Base-by-base conservation (phyloP, 35 echinoderm and acorn worm species). In the Hemicentrotus pulcherrimus region DNA sequence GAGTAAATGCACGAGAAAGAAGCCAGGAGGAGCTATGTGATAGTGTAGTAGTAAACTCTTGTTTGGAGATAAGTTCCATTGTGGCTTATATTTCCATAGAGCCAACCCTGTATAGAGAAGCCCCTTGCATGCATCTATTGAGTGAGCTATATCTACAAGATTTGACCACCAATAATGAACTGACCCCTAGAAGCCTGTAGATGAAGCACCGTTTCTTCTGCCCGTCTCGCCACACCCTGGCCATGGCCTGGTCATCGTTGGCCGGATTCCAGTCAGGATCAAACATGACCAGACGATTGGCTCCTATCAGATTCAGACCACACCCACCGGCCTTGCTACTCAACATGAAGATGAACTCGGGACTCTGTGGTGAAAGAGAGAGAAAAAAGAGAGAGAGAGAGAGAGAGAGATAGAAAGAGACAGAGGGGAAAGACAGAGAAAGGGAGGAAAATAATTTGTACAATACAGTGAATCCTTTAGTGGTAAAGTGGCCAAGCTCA, bases 261-360 rank as follows among this genome's bases (percentile, higher is more conserved):
- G 98, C 98, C 41, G 98, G 98, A 93, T 99, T 99, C 98, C 98
- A 99, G 91, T 99, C 98, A 4, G 98, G 98, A 86, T 99, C 98
- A 97, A 99, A 99, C 98, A 99, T 99, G 85, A 99, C 97, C 33
- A 99, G 94, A 18, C 98, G 94, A 88, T 97, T 99, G 52, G 98
- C 98, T 92, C 98, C 98, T 55, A 99, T 99, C 95, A 99, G 95
- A 92, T 99, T 99, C 11, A 99, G 61, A 88, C 98, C 98, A 96
- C 98, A 99, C n/a, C 98, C 98, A 86, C 98, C 98, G 33, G 98
- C 98, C 86, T 99, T 99, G 92, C 98, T 99, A 59, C 98, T 99
- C 55, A 99, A 87, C 97, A 99, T 96, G 46, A 99, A 99, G 88
- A 99, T 95, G 85, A 97, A 99, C 85, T 99, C 98, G 32, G 96